Conservation (phyloP, 2,888 invertebrate species). For the Lutraria lutraria region DNA sequence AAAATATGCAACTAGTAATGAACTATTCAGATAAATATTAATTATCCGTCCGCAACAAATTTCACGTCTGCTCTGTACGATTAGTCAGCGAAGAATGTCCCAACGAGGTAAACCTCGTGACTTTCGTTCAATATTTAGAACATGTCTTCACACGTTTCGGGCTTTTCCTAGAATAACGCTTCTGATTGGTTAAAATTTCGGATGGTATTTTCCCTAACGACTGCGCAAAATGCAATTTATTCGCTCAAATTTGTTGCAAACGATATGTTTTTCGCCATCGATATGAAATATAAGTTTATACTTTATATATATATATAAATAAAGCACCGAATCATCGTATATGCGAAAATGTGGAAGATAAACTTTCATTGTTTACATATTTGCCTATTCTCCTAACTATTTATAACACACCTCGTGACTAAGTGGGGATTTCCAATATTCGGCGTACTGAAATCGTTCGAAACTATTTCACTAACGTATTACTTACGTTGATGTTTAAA, state of each 20-base stretch:
- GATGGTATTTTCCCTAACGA: constrained; percentile 41
- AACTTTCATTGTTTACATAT: constrained; percentile 31
- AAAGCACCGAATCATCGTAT: too few relatives aligned
- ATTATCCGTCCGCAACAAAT: constrained; percentile 13
- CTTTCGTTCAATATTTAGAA: constrained; percentile 29
- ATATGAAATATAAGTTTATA: neutral
- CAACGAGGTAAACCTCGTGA: constrained; percentile 22
- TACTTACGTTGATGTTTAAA: neutral
- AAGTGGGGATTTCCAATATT: constrained; percentile 45
- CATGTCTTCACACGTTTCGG: constrained; percentile 22
- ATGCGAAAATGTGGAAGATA: neutral
- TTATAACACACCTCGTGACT: neutral
- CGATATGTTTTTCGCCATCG: neutral
- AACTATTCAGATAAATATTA: neutral
- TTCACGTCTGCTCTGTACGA: constrained; percentile 33
- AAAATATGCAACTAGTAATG: constrained; percentile 11
- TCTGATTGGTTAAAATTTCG: constrained; percentile 52
- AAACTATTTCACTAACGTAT: constrained; percentile 54
- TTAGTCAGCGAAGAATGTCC: constrained; percentile 40
- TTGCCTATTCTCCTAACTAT: constrained; percentile 50
- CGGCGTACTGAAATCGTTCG: constrained; percentile 57
- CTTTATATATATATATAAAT: neutral
- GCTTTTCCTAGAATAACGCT: constrained; percentile 58
- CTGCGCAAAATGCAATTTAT: constrained; percentile 23
- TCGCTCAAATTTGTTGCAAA: neutral